phyloP scores from a whole-genome alignment of 2,888 invertebrate genomes.

The Lasioglossum morio region DNA sequence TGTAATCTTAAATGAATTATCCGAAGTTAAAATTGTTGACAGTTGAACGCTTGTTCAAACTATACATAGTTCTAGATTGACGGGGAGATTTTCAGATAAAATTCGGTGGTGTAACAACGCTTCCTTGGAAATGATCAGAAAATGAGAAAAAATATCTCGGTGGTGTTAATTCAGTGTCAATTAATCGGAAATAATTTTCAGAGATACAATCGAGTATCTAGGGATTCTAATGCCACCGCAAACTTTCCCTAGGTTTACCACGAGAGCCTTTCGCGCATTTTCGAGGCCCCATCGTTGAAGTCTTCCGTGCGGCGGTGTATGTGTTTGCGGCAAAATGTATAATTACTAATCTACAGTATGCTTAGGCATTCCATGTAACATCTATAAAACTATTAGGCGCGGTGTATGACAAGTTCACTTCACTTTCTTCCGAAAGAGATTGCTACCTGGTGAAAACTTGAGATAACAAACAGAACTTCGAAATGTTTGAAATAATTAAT shows the following conservation, averaged over 20 bases:
- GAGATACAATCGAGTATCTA: not conserved
- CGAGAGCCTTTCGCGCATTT: not conserved
- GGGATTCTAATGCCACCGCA: not conserved
- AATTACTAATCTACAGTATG: too few species aligned
- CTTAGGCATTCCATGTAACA: too few species aligned
- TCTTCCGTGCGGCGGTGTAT: not conserved
- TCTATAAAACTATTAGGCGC: not conserved
- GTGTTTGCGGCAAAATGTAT: not conserved
- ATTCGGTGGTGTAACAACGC: not conserved
- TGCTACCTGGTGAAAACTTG: not conserved
- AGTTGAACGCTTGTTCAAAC: not conserved
- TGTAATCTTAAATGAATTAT: not conserved
- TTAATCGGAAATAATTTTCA: not conserved
- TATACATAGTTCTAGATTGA: too few species aligned
- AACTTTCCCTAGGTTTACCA: not conserved
- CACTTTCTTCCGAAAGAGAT: not conserved
- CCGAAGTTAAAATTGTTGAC: not conserved
- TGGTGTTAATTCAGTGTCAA: not conserved
- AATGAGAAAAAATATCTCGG: not conserved
- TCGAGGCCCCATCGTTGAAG: not conserved
- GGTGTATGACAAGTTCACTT: not conserved
- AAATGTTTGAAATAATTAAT: not conserved
- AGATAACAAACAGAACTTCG: not conserved
- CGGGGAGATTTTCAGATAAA: not conserved
- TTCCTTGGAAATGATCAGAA: not conserved